These are phyloP conservation scores for Crossocerus cetratus DNA, from an alignment of 2,888 invertebrate species.

Conservation along the genomic window DNA sequence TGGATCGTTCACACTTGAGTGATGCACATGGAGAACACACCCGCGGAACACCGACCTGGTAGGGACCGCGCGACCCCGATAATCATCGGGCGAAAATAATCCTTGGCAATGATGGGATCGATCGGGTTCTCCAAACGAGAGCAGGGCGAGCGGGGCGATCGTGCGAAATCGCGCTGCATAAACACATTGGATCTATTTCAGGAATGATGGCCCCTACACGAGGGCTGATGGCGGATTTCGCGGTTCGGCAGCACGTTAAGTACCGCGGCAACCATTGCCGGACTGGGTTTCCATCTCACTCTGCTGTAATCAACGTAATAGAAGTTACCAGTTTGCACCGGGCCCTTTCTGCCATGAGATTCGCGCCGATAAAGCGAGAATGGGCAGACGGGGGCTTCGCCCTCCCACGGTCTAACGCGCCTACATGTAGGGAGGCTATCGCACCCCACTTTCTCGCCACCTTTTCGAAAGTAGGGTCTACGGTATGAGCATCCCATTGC, in stretches of 20 bases:
- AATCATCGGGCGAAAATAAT: conserved; percentile 14
- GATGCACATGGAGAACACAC: too few species aligned
- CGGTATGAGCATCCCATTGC: conserved; percentile 34
- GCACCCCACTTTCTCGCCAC: conserved; percentile 48
- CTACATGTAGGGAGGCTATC: conserved; percentile 43
- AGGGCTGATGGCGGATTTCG: conserved; percentile 30
- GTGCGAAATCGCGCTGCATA: background rate
- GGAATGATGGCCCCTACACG: conserved; percentile 26
- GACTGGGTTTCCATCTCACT: conserved; percentile 29
- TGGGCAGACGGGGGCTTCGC: conserved; percentile 15
- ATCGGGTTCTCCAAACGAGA: conserved; percentile 5
- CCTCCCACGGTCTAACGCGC: conserved; percentile 28
- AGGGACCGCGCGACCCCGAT: background rate
- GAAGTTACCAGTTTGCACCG: conserved; percentile 49
- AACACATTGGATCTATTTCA: conserved; percentile 5
- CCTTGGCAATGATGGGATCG: conserved; percentile 11
- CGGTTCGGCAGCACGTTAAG: conserved; percentile 15
- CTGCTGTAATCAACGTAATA: conserved; percentile 3
- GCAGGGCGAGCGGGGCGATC: conserved; percentile 22
- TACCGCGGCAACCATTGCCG: conserved; percentile 40
- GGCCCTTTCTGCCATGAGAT: conserved; percentile 42
- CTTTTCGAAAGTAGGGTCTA: conserved; percentile 19
- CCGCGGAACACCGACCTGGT: background rate
- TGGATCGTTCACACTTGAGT: too few species aligned
- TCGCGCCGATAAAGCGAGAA: conserved; percentile 51